A percentile compares a stretch with the other conserved stretches of the same genome.
phyloP scores from a whole-genome alignment of 2,113 vertebrate genomes.

The Elephas maximus region DNA sequence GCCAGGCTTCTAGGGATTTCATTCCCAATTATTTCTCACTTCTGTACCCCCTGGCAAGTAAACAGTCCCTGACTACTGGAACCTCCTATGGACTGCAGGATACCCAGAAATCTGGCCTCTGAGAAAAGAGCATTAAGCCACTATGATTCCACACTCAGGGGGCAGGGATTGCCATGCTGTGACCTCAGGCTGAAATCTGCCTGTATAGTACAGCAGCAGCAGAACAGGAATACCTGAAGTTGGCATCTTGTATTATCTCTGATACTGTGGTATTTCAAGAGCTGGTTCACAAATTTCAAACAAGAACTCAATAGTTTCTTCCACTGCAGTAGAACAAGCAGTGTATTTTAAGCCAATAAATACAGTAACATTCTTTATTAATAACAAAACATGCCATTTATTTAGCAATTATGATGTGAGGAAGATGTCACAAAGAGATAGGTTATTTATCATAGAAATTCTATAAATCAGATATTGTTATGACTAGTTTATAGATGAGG shows the following conservation, averaged over 20 bases:
- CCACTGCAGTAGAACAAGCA: neutral
- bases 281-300: neutral
- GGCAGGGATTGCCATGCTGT: neutral
- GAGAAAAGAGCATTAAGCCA: neutral
- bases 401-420: neutral
- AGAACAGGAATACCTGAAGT: neutral
- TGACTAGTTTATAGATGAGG: neutral
- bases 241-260: neutral
- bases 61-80: neutral
- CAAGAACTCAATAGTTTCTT: neutral
- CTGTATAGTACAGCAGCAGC: neutral
- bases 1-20: neutral
- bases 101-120: neutral
- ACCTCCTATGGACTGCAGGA: too few relatives aligned
- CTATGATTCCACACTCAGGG: neutral
- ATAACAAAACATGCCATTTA: neutral
- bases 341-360: neutral
- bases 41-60: neutral
- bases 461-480: neutral
- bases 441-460: neutral
- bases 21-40: neutral
- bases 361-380: neutral
- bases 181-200: neutral
- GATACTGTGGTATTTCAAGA: neutral
- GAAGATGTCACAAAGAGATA: neutral